Evolutionary conservation across 2,113 vertebrate species (phyloP).

Genomic region (Neoarius graeffei): DNA sequence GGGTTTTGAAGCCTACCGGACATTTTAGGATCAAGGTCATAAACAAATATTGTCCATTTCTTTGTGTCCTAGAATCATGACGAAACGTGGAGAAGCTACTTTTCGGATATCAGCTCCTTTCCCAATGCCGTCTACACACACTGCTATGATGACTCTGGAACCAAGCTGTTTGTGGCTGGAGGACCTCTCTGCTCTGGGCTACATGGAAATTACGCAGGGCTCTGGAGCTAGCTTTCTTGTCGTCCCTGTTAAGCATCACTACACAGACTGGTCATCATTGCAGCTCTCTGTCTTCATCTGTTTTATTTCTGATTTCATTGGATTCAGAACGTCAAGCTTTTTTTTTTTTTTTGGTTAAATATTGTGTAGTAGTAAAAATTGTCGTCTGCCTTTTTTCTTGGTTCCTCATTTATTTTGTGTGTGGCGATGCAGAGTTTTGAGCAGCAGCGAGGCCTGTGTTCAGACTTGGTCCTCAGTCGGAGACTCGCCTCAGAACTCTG

Average conservation of each 20-base stretch:
- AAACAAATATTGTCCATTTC: background rate
- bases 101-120: constrained; percentile 95
- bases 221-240: constrained; percentile 86
- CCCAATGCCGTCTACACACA: constrained; percentile 98
- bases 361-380: constrained; percentile 36
- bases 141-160: constrained; percentile 97
- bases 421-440: background rate
- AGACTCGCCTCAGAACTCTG: constrained; percentile 1
- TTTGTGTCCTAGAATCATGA: constrained; percentile 85
- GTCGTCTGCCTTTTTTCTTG: background rate
- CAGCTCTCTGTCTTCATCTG: constrained; percentile 24
- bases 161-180: constrained; percentile 96
- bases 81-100: constrained; percentile 98
- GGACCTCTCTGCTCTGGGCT: constrained; percentile 96
- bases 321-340: constrained; percentile 66
- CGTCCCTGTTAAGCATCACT: constrained; percentile 20
- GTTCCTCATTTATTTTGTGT: constrained; percentile 26
- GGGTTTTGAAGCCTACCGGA: background rate
- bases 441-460: background rate
- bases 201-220: constrained; percentile 95
- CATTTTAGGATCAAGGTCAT: background rate
- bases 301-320: constrained; percentile 48
- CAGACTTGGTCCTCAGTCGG: background rate
- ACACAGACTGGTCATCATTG: background rate
- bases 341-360: constrained; percentile 36